Evolutionary conservation across 2,888 invertebrate species (phyloP).

Genomic region (Drosophila robusta): DNA sequence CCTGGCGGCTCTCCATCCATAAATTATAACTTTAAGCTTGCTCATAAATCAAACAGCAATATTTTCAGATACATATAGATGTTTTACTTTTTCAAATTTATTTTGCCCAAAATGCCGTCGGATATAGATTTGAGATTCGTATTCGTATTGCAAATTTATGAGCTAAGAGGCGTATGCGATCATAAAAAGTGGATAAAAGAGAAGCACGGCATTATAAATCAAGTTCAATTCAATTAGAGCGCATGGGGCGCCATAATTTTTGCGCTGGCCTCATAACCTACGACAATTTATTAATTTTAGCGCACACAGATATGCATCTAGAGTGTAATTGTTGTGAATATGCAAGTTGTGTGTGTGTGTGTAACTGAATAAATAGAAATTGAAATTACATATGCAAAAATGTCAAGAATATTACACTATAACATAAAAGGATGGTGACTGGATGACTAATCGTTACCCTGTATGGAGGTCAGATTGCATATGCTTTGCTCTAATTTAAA

Average conservation of each 20-base stretch:
- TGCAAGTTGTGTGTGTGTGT: background rate
- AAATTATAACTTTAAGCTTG: constrained; percentile 43
- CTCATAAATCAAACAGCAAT: constrained; percentile 57
- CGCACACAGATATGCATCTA: constrained; percentile 16
- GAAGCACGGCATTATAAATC: constrained; percentile 65
- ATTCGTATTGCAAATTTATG: constrained; percentile 43
- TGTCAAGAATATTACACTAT: constrained; percentile 25
- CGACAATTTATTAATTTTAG: constrained; percentile 75
- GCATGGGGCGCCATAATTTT: constrained; percentile 61
- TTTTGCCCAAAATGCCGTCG: constrained; percentile 14
- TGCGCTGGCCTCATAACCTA: constrained; percentile 70
- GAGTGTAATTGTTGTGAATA: constrained; percentile 3
- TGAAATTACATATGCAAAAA: constrained; percentile 55
- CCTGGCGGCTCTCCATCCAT: constrained; percentile 17
- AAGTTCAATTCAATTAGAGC: constrained; percentile 78
- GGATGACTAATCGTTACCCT: constrained; percentile 2
- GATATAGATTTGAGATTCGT: constrained; percentile 23
- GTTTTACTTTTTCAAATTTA: constrained; percentile 3
- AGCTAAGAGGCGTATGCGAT: constrained; percentile 41
- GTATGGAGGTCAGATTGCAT: background rate
- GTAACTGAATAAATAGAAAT: constrained; percentile 42
- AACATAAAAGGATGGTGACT: constrained; percentile 11
- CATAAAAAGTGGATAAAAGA: constrained; percentile 59
- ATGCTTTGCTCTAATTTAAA: background rate
- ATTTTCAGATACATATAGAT: constrained; percentile 12